Percentiles rank a stretch among this genome's conserved stretches.
phyloP scores from a whole-genome alignment of 2,888 invertebrate genomes.

The Drosophila gaucha region DNA sequence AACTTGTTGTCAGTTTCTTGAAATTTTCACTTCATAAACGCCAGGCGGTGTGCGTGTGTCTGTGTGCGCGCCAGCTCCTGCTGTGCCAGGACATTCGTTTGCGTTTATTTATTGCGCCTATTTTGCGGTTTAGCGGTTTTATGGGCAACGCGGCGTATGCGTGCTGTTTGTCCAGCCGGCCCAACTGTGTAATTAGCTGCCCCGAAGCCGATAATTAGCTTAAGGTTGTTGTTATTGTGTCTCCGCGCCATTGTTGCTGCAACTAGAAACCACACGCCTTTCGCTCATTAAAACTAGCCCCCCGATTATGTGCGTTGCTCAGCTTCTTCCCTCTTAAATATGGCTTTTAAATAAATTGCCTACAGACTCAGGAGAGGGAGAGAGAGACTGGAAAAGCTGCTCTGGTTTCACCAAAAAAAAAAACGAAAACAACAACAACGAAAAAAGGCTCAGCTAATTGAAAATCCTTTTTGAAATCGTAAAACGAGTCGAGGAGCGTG shows the following conservation, averaged over 20 bases:
- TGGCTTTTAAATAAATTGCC: slow-evolving; percentile 57
- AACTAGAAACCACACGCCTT: slow-evolving; percentile 30
- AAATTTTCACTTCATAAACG: slow-evolving; percentile 72
- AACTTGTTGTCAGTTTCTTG: slow-evolving; percentile 43
- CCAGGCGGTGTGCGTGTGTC: slow-evolving; percentile 9
- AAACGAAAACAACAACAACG: background rate
- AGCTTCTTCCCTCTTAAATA: slow-evolving; percentile 50
- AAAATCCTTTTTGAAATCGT: slow-evolving; percentile 68
- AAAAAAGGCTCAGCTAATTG: slow-evolving; percentile 56
- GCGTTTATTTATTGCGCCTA: slow-evolving; percentile 71
- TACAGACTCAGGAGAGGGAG: background rate
- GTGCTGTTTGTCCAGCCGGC: slow-evolving; percentile 16
- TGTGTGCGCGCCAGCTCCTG: slow-evolving; percentile 15
- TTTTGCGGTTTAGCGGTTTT: slow-evolving; percentile 77
- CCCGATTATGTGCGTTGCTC: slow-evolving; percentile 9
- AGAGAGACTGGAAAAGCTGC: background rate
- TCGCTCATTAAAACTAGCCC: slow-evolving; percentile 38
- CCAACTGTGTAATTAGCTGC: slow-evolving; percentile 64
- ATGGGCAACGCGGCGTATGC: slow-evolving; percentile 61
- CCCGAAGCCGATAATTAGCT: slow-evolving; percentile 72
- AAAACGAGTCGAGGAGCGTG: slow-evolving; percentile 47
- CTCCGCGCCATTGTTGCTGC: slow-evolving; percentile 12
- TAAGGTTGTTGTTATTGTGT: slow-evolving; percentile 35
- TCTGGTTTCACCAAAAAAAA: background rate
- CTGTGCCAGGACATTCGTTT: slow-evolving; percentile 43